Evolutionary conservation across 1,140 invertebrate species (phyloP).

Genomic region (Bombus turneri): DNA sequence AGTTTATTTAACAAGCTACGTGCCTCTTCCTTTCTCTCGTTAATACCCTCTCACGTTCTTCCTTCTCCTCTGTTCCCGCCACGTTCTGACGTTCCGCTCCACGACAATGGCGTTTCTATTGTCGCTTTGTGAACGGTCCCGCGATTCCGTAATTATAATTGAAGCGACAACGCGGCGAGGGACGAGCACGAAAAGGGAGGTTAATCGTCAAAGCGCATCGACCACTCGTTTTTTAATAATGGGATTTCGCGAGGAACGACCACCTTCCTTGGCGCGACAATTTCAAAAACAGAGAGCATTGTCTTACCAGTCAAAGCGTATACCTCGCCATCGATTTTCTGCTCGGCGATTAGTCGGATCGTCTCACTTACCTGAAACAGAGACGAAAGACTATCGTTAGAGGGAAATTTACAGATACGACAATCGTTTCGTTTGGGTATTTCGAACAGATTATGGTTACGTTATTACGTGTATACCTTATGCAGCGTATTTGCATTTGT

Average conservation of each 20-base stretch:
- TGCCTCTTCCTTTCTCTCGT: not conserved
- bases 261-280: not conserved
- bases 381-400: not conserved
- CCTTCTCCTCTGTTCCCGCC: not conserved
- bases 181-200: not conserved
- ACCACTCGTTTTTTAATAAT: conserved; percentile 8
- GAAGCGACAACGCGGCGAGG: conserved; percentile 9
- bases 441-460: not conserved
- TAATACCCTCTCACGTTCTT: not conserved
- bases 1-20: conserved; percentile 50
- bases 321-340: not conserved
- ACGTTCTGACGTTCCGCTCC: not conserved
- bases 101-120: conserved; percentile 39
- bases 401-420: not conserved
- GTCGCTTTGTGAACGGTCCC: conserved; percentile 38
- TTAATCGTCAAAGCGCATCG: conserved; percentile 38
- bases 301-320: not conserved
- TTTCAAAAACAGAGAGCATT: not conserved
- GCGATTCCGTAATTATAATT: conserved; percentile 49
- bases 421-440: no score
- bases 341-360: not conserved
- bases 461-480: not conserved
- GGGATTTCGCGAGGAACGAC: conserved; percentile 15
- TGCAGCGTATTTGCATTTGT: not conserved
- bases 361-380: conserved; percentile 46